These are phyloP conservation scores for Crematogaster levior DNA, from an alignment of 2,888 invertebrate genomes.

Conservation along the genomic window DNA sequence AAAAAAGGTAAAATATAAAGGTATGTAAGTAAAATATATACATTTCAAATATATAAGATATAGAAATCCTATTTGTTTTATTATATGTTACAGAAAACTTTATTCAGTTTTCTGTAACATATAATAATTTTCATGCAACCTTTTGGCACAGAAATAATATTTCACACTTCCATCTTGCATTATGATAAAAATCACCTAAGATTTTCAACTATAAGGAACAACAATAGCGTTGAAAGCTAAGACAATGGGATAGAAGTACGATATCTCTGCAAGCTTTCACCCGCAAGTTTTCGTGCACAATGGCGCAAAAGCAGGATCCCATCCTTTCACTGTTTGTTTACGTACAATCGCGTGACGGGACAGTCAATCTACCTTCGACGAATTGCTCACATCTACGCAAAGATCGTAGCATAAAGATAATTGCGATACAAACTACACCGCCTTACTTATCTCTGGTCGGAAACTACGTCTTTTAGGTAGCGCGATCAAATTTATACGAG, in stretches of 20 bases:
- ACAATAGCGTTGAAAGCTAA: not conserved
- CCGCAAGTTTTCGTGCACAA: constrained; percentile 6
- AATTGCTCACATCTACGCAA: constrained; percentile 12
- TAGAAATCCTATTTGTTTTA: not conserved
- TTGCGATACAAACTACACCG: constrained; percentile 52
- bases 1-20: too few relatives aligned
- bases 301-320: not conserved
- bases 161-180: not conserved
- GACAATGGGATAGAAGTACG: constrained; percentile 16
- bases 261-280: constrained; percentile 25
- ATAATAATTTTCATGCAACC: not conserved
- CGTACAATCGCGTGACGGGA: constrained; percentile 34
- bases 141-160: not conserved
- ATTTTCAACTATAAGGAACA: not conserved
- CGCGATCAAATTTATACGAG: constrained; percentile 59
- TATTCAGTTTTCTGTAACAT: not conserved
- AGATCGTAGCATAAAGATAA: constrained; percentile 51
- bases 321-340: constrained; percentile 25
- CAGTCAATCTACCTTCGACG: constrained; percentile 40
- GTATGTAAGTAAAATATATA: too few relatives aligned
- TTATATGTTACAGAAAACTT: not conserved
- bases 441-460: constrained; percentile 46
- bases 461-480: constrained; percentile 51
- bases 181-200: not conserved
- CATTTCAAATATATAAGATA: not conserved